Base-by-base conservation (phyloP, 1,140 invertebrate species). In the Adoxophyes honmai region DNA sequence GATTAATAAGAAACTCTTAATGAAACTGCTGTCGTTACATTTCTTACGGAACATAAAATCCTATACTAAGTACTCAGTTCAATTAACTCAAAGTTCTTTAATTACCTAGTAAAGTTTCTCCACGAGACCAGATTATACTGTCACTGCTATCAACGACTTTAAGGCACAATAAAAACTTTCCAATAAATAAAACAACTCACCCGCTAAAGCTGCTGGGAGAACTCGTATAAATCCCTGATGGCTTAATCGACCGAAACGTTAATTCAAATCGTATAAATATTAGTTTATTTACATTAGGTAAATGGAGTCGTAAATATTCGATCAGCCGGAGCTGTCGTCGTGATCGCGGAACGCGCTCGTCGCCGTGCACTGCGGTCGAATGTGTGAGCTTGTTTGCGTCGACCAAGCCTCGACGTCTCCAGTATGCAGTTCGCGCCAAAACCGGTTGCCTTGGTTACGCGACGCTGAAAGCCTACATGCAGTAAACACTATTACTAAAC, bases 331-430 rank as follows among this genome's bases (percentile, higher is more conserved):
- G 79, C 82, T 78, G 82, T 79, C 76, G 81, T 86, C 76, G 78
- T 52, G 64, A 55, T 60, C 64, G 67, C 70, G 68, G 62, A 63
- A 70, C 75, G 78, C 64, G 76, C 74, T 77, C 73, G 64, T 78
- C 74, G 79, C 82, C 74, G 76, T 80, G 82, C 79, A 87, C 84
- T 86, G 82, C 82, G 82, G 84, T 86, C 82, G 84, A 84, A 82
- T 81, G 73, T 70, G 55, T 54, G 16, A 16, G 51, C 52, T 63
- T 60, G 53, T 62, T 70, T 52, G 55, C 55, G 52, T 52, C 42
- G 51, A 59, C 42, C 71, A n/a, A n/a, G n/a, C n/a, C n/a, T n/a
- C n/a, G n/a, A n/a, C n/a, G 67, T 73, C 62, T 66, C 70, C 13
- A 36, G 15, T 44, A 6, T 52, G 70, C 59, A 81, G 74, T 79